These are phyloP conservation scores for Apteryx owenii DNA, from an alignment of 2,113 vertebrate species.

Conservation along the genomic window DNA sequence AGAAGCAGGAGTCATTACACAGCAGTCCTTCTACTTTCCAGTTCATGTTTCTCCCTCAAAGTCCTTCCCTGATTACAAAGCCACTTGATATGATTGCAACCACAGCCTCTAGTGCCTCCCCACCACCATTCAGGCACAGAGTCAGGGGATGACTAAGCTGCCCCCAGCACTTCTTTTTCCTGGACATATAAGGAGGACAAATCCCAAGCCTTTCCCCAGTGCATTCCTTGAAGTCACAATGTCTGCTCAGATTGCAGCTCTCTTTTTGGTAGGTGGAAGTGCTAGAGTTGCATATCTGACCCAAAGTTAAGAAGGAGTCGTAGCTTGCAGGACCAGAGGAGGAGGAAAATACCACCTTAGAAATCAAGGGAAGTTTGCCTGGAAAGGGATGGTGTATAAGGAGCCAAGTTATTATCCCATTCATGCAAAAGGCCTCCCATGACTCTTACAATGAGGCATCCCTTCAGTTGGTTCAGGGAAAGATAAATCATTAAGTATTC, in stretches of 20 bases:
- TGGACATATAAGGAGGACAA: background rate
- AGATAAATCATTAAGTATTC: conserved; percentile 24
- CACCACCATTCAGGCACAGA: background rate
- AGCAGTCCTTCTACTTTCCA: background rate
- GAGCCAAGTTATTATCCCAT: background rate
- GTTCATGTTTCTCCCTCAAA: background rate
- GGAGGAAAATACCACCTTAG: background rate
- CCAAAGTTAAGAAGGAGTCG: background rate
- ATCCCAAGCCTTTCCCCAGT: background rate
- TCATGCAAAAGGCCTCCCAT: background rate
- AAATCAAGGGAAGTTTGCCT: background rate
- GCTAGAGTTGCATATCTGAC: background rate
- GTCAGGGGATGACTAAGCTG: background rate
- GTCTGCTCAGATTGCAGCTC: background rate
- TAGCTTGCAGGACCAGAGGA: background rate
- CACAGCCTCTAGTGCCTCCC: background rate
- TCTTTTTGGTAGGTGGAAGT: background rate
- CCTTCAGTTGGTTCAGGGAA: conserved; percentile 26
- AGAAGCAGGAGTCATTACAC: background rate
- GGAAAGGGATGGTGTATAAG: background rate
- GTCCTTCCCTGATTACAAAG: background rate
- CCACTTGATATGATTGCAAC: background rate
- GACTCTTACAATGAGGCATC: conserved; percentile 9
- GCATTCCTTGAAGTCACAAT: background rate
- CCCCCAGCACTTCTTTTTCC: background rate